phyloP scores from a whole-genome alignment of 2,888 invertebrate species.

The Cephus sareptanus region DNA sequence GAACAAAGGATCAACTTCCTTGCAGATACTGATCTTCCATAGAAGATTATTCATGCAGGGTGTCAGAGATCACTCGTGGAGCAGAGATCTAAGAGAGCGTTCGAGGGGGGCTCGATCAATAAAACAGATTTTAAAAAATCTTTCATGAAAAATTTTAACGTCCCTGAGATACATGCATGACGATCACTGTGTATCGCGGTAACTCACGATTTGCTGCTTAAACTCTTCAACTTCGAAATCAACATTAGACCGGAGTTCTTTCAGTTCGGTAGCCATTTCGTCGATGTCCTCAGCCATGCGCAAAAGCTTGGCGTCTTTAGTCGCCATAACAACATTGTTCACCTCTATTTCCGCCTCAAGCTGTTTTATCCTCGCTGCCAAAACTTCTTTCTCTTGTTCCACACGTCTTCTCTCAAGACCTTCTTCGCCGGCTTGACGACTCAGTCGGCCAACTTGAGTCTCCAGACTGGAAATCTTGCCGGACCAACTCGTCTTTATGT shows the following conservation, averaged over 20 bases:
- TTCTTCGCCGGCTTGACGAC: conserved; percentile 86
- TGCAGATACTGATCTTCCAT: neutral
- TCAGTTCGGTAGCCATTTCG: conserved; percentile 76
- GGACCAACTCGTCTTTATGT: conserved; percentile 93
- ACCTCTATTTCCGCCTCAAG: conserved; percentile 76
- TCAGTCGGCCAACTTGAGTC: conserved; percentile 87
- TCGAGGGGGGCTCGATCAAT: neutral
- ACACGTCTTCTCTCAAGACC: conserved; percentile 83
- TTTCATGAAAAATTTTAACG: neutral
- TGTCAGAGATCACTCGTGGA: neutral
- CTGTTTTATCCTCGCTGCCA: conserved; percentile 74
- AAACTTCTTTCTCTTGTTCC: conserved; percentile 75
- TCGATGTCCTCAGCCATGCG: conserved; percentile 80
- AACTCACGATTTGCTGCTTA: conserved; percentile 66
- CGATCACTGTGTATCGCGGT: conserved; percentile 53
- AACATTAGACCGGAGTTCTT: conserved; percentile 64
- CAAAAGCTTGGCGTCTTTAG: conserved; percentile 79
- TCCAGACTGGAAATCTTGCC: conserved; percentile 89
- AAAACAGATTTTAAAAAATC: neutral
- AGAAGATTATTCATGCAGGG: neutral
- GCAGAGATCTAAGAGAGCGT: neutral
- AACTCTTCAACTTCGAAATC: conserved; percentile 64
- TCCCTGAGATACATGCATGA: conserved; percentile 38
- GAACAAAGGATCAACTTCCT: neutral
- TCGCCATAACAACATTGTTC: conserved; percentile 73